A percentile compares a stretch with the other conserved stretches of the same genome.
phyloP scores from a whole-genome alignment of 2,888 invertebrate species.

The Hyposoter dolosus region DNA sequence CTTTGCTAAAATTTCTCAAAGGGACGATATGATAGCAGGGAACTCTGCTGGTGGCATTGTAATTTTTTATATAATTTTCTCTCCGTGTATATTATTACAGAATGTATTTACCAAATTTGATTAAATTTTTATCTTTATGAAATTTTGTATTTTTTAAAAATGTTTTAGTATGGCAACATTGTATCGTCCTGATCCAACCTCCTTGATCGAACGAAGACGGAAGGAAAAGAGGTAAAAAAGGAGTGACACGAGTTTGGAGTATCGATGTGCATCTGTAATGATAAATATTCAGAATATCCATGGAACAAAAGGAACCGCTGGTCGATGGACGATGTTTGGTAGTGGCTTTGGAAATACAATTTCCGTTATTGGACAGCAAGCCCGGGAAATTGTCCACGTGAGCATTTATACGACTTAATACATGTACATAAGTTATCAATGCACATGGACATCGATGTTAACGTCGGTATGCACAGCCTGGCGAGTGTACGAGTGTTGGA shows the following conservation, averaged over 20 bases:
- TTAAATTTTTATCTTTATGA: no score
- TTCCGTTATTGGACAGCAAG: slow-evolving; percentile 61
- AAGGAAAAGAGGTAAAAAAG: neutral
- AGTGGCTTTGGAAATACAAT: slow-evolving; percentile 53
- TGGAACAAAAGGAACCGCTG: slow-evolving; percentile 8
- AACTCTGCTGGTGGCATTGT: no score
- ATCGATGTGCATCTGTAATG: neutral
- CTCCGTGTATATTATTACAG: no score
- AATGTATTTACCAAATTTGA: no score
- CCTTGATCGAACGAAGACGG: neutral
- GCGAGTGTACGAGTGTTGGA: neutral
- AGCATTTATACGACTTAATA: slow-evolving; percentile 3
- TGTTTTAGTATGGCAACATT: no score
- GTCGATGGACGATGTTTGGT: slow-evolving; percentile 13
- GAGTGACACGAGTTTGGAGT: neutral
- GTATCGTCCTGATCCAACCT: no score
- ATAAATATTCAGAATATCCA: slow-evolving; percentile 6
- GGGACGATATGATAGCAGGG: no score
- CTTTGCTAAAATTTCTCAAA: no score
- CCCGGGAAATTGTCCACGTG: slow-evolving; percentile 30
- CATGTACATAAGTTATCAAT: slow-evolving; percentile 7
- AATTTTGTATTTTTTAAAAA: no score
- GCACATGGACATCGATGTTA: neutral
- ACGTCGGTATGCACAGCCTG: neutral
- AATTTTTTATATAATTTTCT: no score